Conservation (phyloP, 2,888 invertebrate genomes). For the Drosophila parthenogenetica region DNA sequence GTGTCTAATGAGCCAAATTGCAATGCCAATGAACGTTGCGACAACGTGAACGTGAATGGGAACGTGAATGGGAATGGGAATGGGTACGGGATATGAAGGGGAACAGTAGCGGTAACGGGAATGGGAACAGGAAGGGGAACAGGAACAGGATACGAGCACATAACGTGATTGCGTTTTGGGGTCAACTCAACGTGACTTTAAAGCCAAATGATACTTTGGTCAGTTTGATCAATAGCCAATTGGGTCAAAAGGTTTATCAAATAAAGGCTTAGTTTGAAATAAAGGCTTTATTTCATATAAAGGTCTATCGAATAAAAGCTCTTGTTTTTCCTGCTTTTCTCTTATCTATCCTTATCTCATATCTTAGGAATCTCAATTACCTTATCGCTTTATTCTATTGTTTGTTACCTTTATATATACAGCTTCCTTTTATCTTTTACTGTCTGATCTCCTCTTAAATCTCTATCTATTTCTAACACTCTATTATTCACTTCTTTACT, state of each 20-base stretch:
- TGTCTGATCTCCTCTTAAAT: too few relatives aligned
- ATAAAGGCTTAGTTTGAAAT: too few relatives aligned
- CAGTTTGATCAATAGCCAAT: conserved; percentile 11
- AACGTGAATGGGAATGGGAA: conserved; percentile 4
- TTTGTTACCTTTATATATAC: too few relatives aligned
- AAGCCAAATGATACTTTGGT: conserved; percentile 18
- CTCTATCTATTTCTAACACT: too few relatives aligned
- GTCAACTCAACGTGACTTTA: conserved; percentile 50
- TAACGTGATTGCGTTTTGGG: conserved; percentile 9
- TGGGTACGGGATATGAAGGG: neutral
- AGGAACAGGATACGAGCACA: neutral
- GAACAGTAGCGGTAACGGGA: conserved; percentile 1
- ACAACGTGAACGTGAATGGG: conserved; percentile 24
- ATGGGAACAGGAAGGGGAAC: conserved; percentile 2
- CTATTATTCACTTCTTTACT: too few relatives aligned
- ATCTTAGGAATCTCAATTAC: too few relatives aligned
- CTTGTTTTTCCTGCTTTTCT: too few relatives aligned
- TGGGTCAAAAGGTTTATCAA: neutral
- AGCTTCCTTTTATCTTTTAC: too few relatives aligned
- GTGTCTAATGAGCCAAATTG: conserved; percentile 81
- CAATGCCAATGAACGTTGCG: conserved; percentile 68
- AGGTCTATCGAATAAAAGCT: too few relatives aligned
- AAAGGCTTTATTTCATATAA: too few relatives aligned
- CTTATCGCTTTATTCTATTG: too few relatives aligned
- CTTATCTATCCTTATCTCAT: too few relatives aligned